Conservation (phyloP, 1,140 invertebrate species). For the Rhopalosiphum maidis region DNA sequence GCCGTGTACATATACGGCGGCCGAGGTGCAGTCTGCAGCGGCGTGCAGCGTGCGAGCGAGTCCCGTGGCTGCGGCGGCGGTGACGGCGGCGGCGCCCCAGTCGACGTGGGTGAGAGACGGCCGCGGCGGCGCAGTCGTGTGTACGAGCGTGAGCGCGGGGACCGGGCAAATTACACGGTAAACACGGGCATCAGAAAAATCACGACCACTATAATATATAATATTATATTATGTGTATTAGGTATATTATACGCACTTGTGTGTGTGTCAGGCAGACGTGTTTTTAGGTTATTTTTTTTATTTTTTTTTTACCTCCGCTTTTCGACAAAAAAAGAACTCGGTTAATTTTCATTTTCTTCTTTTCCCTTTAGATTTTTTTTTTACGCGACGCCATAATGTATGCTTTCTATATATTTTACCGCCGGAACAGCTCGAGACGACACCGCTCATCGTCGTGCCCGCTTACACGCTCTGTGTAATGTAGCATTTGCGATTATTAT, state of each 20-base stretch:
- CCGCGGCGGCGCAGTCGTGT: neutral
- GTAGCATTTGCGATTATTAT: too few species aligned
- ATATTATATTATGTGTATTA: neutral
- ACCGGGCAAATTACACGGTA: neutral
- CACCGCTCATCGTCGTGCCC: too few species aligned
- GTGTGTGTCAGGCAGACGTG: neutral
- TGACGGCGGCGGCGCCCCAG: neutral
- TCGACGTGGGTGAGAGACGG: neutral
- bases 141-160: neutral
- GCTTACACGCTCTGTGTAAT: too few species aligned
- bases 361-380: neutral
- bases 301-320: neutral
- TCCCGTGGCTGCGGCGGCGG: neutral
- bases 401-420: too few species aligned
- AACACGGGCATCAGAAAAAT: constrained; percentile 31
- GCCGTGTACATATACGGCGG: neutral
- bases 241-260: neutral
- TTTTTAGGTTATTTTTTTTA: neutral
- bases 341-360: neutral
- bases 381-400: neutral
- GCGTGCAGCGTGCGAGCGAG: neutral
- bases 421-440: neutral
- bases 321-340: neutral
- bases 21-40: neutral
- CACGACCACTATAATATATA: neutral